A percentile compares a stretch with the other conserved stretches of the same genome.
phyloP scores from a whole-genome alignment of 2,113 vertebrate genomes.

The Ameiurus melas region DNA sequence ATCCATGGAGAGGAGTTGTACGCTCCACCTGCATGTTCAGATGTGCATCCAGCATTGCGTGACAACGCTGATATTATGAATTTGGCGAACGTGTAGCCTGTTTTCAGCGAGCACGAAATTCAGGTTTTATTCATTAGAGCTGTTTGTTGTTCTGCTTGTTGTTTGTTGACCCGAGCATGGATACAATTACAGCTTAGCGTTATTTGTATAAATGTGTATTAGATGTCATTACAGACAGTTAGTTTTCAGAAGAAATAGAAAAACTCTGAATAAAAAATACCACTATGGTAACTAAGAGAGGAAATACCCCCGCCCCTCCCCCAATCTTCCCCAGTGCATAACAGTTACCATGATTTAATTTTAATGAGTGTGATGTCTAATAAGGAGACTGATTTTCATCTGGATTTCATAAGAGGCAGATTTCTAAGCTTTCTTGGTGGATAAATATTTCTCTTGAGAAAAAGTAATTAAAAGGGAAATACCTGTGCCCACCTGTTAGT shows the following conservation, averaged over 20 bases:
- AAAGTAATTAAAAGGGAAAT: not conserved
- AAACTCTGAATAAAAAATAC: not conserved
- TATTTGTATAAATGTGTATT: slow-evolving; percentile 19
- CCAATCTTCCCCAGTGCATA: too few species aligned
- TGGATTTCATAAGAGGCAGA: not conserved
- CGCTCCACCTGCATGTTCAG: slow-evolving; percentile 36
- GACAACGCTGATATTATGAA: slow-evolving; percentile 35
- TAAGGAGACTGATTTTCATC: not conserved
- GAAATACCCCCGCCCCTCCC: too few species aligned
- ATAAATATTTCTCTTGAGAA: not conserved
- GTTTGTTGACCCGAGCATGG: slow-evolving; percentile 27
- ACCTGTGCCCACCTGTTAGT: slow-evolving; percentile 14
- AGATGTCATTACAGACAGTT: slow-evolving; percentile 26
- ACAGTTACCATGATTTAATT: not conserved
- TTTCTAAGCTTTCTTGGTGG: not conserved
- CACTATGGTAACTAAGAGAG: not conserved
- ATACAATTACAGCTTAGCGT: slow-evolving; percentile 26
- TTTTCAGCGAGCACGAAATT: not conserved
- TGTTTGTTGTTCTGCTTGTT: slow-evolving; percentile 38
- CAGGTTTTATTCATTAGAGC: slow-evolving; percentile 13
- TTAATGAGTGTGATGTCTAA: not conserved
- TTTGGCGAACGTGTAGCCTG: slow-evolving; percentile 25
- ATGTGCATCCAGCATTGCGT: slow-evolving; percentile 43
- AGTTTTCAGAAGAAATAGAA: slow-evolving; percentile 14
- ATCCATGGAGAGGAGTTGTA: slow-evolving; percentile 17